Evolutionary conservation across 2,888 invertebrate genomes (phyloP), one percentile per base, ranked within the genome.

Genomic region (Drosophila multiciliata): DNA sequence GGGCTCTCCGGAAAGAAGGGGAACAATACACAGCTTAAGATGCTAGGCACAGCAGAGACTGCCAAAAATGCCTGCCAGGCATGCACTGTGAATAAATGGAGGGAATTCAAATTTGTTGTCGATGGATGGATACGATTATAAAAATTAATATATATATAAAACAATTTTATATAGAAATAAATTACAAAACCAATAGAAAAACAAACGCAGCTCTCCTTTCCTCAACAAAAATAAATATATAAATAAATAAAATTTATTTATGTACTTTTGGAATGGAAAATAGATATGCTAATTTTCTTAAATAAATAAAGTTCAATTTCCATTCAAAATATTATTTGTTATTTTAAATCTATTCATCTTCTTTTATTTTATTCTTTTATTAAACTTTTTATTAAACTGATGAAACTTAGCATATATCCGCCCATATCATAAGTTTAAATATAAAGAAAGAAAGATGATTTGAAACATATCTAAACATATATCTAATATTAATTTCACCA

Each of bases 1-100:
- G 93, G 78, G 92, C 92, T 76, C 57, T 92, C 92, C 26, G 91
- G 92, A 33, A 91, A 87, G 69, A 91, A 77, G 40, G 72, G 61
- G 8, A 90, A 81, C 0, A 82, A 35, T 5, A 73, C 6, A 15
- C 68, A 83, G 61, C 82, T 75, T n/a, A 86, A 23, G 0, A 91
- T 63, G 49, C 90, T 90, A 17, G 91, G 90, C 15, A 83, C 2
- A 1, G 91, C 87, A 5, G 80, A 82, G 20, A 83, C 23, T 12
- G 86, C 83, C 23, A 91, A 79, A 68, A 90, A 91, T 0, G 91
- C 38, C 53, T 91, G 85, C 91, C 91, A 91, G 0, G 91, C 68
- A 23, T 89, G 80, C 58, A 92, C 90, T 85, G 73, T 55, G 68
- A 62, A 42, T 8, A 32, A 45, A 15, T 23, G 20, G 1, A 32